Evolutionary conservation across 2,113 vertebrate species (phyloP).

Genomic region (Gopherus evgoodei): DNA sequence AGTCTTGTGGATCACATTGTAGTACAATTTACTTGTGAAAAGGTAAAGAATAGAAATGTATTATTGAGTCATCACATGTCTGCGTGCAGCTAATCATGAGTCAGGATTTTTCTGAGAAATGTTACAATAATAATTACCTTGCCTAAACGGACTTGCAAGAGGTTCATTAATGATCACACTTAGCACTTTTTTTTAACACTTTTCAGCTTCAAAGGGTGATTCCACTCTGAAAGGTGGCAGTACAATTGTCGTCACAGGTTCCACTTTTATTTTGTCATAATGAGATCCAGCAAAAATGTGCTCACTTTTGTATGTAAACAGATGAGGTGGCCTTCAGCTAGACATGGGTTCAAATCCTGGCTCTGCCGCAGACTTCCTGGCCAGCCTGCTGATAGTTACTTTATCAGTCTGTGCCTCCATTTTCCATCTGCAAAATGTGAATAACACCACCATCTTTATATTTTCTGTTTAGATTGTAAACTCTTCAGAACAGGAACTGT

Average conservation of each 20-base stretch:
- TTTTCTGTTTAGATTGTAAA: neutral
- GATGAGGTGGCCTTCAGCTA: neutral
- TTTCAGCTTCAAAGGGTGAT: neutral
- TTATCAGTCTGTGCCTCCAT: neutral
- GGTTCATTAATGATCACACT: neutral
- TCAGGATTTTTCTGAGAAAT: neutral
- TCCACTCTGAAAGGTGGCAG: neutral
- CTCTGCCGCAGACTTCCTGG: neutral
- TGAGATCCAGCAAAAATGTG: neutral
- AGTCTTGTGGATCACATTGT: neutral
- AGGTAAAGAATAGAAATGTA: neutral
- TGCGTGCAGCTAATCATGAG: neutral
- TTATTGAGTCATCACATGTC: neutral
- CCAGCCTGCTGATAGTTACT: neutral
- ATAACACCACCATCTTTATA: neutral
- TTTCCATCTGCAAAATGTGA: neutral
- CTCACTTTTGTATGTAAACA: neutral
- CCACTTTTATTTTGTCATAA: neutral
- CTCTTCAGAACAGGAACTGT: neutral
- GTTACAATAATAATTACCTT: neutral
- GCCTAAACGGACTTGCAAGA: neutral
- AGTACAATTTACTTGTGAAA: neutral
- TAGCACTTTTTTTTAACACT: neutral
- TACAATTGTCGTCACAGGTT: neutral
- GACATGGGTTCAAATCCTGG: neutral